Evolutionary conservation across 2,888 invertebrate genomes (phyloP), one percentile per base, ranked within the genome.

Genomic region (Heliconius aoede): DNA sequence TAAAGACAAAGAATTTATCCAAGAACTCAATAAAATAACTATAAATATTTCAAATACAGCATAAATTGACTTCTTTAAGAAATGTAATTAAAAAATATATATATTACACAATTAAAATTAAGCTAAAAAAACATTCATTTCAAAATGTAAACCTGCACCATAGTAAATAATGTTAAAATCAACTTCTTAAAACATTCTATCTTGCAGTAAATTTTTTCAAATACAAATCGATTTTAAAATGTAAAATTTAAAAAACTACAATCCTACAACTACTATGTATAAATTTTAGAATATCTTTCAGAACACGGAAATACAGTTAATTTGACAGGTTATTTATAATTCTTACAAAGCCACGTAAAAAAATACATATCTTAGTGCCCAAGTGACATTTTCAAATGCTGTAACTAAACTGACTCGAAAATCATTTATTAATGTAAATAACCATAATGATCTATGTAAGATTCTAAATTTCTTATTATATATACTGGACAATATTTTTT

Each of bases 261-360:
- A 40, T 65, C 36, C 65, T 65, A 65, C 65, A 65, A 40, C 26
- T 40, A 24, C 3, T 26, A 65, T 15, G 15, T 65, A 26, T 36
- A 65, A 65, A 65, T 40, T 65, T 65, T 65, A 65, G 65, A 65
- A 65, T 65, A 65, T 65, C 24, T 65, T 65, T 40, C 65, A 24
- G 65, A 65, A 65, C 65, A 65, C 65, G 15, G 24, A 30, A 24
- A 36, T 40, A 24, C 24, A 65, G 36, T 24, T 65, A 65, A 65
- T 65, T 65, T 65, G 65, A 65, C 65, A 40, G 40, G 36, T n/a
- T 0, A 24, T 24, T 60, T 60, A 26, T 26, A 26, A 28, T 60
- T 26, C 13, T 60, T 60, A 60, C 18, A n/a, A 60, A 26, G 26
- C 13, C 5, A 60, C 13, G 60, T 51, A 9, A 60, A 60, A 60